Evolutionary conservation across 2,888 invertebrate species (phyloP).

Genomic region (Alentia gelatinosa): DNA sequence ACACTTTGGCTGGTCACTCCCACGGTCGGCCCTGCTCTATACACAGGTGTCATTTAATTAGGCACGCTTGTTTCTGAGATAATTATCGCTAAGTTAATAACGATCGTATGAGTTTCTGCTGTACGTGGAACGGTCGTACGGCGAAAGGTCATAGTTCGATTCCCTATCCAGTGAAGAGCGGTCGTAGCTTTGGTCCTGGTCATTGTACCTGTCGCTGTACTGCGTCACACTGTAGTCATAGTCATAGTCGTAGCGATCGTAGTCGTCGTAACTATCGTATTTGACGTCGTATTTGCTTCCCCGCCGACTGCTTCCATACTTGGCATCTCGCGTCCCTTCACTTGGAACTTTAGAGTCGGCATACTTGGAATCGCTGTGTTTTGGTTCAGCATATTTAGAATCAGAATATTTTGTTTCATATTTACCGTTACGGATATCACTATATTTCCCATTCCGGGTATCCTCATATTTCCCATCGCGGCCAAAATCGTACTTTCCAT

Average conservation of each 20-base stretch:
- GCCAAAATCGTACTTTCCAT: slow-evolving; percentile 5
- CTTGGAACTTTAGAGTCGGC: not conserved
- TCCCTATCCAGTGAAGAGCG: slow-evolving; percentile 1
- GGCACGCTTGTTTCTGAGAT: slow-evolving; percentile 42
- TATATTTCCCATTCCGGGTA: not conserved
- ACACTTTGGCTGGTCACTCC: not conserved
- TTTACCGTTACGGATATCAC: not conserved
- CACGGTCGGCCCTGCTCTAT: not conserved
- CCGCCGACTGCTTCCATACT: not conserved
- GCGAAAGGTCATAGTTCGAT: slow-evolving; percentile 16
- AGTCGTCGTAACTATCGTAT: not conserved
- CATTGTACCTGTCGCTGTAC: not conserved
- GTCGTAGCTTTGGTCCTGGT: slow-evolving; percentile 5
- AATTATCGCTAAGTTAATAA: not conserved
- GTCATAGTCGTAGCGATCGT: slow-evolving; percentile 2
- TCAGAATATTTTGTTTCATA: not conserved
- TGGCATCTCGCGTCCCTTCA: not conserved
- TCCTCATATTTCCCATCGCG: slow-evolving; percentile 1
- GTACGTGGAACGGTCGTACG: not conserved
- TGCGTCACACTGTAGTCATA: not conserved
- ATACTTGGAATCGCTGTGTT: not conserved
- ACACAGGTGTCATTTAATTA: not conserved
- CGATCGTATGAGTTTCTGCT: slow-evolving; percentile 24
- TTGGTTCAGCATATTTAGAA: not conserved
- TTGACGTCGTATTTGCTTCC: not conserved